phyloP scores from a whole-genome alignment of 2,113 vertebrate species.

The Mormyrus iriodes region DNA sequence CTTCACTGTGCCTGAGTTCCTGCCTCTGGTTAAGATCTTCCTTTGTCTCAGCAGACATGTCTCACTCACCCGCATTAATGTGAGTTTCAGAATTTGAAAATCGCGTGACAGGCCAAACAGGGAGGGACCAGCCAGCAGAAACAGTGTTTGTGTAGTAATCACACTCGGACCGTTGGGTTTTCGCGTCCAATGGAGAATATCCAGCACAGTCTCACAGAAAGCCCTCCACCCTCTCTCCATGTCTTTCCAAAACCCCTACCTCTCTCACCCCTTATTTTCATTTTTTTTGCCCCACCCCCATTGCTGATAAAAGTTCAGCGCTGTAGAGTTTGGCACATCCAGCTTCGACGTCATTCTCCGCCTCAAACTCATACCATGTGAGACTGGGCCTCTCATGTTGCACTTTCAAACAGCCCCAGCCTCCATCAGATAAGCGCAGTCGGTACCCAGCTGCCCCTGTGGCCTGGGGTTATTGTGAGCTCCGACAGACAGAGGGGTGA shows the following conservation, averaged over 20 bases:
- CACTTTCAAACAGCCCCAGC: not conserved
- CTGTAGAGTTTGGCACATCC: not conserved
- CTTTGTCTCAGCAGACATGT: not conserved
- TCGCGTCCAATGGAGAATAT: not conserved
- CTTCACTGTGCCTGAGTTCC: not conserved
- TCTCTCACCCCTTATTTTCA: slow-evolving; percentile 44
- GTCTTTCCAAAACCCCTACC: slow-evolving; percentile 14
- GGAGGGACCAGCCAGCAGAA: not conserved
- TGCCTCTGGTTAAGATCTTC: not conserved
- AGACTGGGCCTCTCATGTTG: not conserved
- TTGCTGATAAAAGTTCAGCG: slow-evolving; percentile 8
- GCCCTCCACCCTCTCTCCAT: not conserved
- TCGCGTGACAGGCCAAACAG: not conserved
- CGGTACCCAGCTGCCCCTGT: not conserved
- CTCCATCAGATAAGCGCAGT: slow-evolving; percentile 5
- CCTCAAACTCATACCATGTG: slow-evolving; percentile 8
- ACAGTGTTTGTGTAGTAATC: not conserved
- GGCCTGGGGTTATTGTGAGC: not conserved
- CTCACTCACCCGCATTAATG: not conserved
- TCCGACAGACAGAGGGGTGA: not conserved
- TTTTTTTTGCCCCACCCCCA: slow-evolving; percentile 25
- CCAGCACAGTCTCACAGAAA: not conserved
- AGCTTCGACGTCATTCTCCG: not conserved
- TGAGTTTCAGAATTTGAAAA: not conserved
- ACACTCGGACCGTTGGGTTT: not conserved